phyloP scores from a whole-genome alignment of 2,888 invertebrate species.

The Lithophane ornitopus region DNA sequence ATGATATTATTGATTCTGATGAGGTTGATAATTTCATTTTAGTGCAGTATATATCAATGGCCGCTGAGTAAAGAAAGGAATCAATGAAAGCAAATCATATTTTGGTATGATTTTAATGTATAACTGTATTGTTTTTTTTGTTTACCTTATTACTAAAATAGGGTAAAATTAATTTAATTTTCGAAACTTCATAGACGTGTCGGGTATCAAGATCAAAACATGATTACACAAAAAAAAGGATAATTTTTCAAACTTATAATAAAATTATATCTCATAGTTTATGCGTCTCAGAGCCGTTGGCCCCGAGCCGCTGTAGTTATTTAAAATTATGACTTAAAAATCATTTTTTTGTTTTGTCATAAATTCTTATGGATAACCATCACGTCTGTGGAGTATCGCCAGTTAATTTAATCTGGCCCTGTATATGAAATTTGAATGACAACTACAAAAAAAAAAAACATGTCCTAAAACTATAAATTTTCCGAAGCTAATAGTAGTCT shows the following conservation, averaged over 20 bases:
- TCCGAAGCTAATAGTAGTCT: conserved; percentile 79
- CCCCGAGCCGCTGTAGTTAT: too few species aligned
- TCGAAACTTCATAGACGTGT: neutral
- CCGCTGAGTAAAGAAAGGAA: neutral
- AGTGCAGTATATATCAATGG: neutral
- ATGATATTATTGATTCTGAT: neutral
- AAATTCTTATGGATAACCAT: neutral
- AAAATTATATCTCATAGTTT: neutral
- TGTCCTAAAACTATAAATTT: conserved; percentile 12
- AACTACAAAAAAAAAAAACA: conserved; percentile 8
- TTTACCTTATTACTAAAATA: conserved; percentile 23
- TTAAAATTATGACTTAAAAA: neutral
- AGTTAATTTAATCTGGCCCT: neutral
- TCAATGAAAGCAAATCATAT: neutral
- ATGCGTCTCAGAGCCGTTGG: neutral
- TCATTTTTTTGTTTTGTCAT: neutral
- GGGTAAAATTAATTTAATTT: neutral
- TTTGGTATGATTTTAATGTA: conserved; percentile 30
- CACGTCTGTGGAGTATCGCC: neutral
- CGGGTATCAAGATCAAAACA: neutral
- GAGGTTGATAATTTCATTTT: neutral
- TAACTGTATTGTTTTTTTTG: conserved; percentile 5
- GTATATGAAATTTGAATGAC: conserved; percentile 15
- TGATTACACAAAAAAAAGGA: neutral
- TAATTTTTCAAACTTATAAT: neutral